Conservation (phyloP, 2,797 vertebrate species). For the Borostomias antarcticus region DNA sequence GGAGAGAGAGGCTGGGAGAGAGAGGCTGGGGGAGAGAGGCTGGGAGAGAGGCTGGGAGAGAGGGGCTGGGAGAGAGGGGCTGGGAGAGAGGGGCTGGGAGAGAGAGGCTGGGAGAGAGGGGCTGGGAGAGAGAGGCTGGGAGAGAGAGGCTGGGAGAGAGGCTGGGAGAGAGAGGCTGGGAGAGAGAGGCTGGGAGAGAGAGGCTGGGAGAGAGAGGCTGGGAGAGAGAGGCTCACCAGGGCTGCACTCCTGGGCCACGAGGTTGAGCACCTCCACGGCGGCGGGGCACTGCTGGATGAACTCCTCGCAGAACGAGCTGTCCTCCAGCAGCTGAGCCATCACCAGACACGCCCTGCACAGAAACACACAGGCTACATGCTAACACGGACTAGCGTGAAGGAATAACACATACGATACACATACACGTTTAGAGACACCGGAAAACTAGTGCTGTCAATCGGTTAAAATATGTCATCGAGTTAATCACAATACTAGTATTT, state of each 20-base stretch:
- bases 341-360: constrained; percentile 91
- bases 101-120: no score
- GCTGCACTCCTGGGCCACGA: constrained; percentile 97
- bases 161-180: no score
- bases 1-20: no score
- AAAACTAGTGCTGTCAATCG: no score
- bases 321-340: constrained; percentile 98
- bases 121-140: no score
- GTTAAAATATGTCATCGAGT: no score
- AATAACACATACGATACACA: neutral
- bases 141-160: no score
- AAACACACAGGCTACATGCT: neutral
- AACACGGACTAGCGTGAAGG: neutral
- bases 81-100: no score
- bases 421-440: neutral
- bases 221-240: constrained; percentile 80
- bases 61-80: no score
- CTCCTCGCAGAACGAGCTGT: constrained; percentile 98
- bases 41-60: no score
- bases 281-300: constrained; percentile 99
- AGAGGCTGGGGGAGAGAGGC: no score
- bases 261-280: constrained; percentile 95
- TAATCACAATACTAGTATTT: no score
- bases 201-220: neutral
- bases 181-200: neutral